Evolutionary conservation across 2,888 invertebrate species (phyloP).

Genomic region (Entomobrya multifasciata): DNA sequence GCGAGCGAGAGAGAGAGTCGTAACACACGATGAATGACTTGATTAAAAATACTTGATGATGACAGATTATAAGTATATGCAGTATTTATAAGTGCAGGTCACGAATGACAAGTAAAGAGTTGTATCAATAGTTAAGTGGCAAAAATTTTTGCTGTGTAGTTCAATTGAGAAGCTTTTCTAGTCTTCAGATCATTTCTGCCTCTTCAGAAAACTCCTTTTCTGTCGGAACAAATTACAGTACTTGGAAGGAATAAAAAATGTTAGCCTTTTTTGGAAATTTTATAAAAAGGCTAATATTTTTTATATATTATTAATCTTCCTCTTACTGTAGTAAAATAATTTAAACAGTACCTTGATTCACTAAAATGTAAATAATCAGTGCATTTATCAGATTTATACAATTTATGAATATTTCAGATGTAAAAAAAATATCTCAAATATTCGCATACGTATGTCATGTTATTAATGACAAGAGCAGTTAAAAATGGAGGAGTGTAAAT

Average conservation of each 20-base stretch:
- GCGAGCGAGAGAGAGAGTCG: not conserved
- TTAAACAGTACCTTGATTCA: slow-evolving; percentile 17
- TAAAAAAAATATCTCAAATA: slow-evolving; percentile 8
- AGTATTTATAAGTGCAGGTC: slow-evolving; percentile 35
- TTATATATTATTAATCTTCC: too few relatives aligned
- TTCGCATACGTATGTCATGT: slow-evolving; percentile 32
- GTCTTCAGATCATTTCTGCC: too few relatives aligned
- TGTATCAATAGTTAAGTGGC: not conserved
- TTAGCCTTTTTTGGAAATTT: too few relatives aligned
- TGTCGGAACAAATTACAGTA: too few relatives aligned
- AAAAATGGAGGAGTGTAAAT: not conserved
- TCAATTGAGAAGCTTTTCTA: too few relatives aligned
- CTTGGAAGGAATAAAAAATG: too few relatives aligned
- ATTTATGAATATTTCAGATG: slow-evolving; percentile 24
- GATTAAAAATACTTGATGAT: not conserved
- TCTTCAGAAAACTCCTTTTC: too few relatives aligned
- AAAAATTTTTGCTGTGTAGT: too few relatives aligned
- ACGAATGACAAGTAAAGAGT: not conserved
- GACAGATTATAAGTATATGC: not conserved
- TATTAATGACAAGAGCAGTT: slow-evolving; percentile 20
- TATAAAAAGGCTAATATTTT: too few relatives aligned
- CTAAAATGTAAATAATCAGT: slow-evolving; percentile 8
- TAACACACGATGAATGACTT: not conserved
- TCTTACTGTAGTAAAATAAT: not conserved
- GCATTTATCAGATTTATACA: slow-evolving; percentile 38